phyloP scores from a whole-genome alignment of 2,797 vertebrate species.

The Ptychobarbus kaznakovi region DNA sequence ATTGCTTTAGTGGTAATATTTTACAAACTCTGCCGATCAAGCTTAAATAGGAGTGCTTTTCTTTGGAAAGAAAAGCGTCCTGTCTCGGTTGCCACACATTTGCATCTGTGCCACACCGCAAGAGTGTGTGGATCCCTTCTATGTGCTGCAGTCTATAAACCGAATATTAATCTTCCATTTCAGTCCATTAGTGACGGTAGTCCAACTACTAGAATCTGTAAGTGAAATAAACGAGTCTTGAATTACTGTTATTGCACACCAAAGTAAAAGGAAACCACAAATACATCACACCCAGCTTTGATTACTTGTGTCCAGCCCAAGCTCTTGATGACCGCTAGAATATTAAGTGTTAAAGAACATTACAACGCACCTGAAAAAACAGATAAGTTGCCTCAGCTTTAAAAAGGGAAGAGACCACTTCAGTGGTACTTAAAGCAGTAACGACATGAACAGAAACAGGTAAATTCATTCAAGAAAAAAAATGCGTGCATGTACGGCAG shows the following conservation, averaged over 20 bases:
- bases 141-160: constrained; percentile 34
- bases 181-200: not conserved
- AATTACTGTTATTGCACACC: constrained; percentile 41
- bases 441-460: not conserved
- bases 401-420: not conserved
- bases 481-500: not conserved
- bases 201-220: constrained; percentile 23
- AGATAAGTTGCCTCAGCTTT: not conserved
- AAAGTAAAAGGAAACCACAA: constrained; percentile 28
- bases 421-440: not conserved
- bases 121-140: not conserved
- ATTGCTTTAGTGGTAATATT: constrained; percentile 75
- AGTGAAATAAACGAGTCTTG: constrained; percentile 36
- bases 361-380: not conserved
- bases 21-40: constrained; percentile 55
- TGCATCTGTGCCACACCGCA: not conserved
- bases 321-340: constrained; percentile 18
- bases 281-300: constrained; percentile 2
- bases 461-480: too few species aligned
- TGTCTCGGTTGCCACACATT: constrained; percentile 36
- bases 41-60: constrained; percentile 59
- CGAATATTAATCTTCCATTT: not conserved
- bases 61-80: constrained; percentile 38
- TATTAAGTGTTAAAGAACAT: constrained; percentile 21
- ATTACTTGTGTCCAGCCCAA: constrained; percentile 44